Conservation (phyloP, 2,888 invertebrate genomes). For the Philhelius pedissequus region DNA sequence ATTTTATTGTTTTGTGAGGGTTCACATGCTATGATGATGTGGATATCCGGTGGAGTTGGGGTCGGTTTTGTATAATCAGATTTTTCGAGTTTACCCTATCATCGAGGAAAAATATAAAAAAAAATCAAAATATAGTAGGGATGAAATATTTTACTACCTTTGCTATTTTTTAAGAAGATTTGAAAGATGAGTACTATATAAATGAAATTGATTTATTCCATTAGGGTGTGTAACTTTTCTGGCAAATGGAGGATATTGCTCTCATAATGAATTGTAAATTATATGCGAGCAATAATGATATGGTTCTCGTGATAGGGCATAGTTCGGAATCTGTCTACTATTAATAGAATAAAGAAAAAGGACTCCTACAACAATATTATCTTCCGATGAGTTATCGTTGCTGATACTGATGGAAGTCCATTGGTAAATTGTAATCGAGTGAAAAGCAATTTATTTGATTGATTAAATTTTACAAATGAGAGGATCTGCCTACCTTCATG, state of each 20-base stretch:
- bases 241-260: background rate
- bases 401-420: background rate
- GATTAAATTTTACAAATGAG: background rate
- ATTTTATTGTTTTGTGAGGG: conserved; percentile 43
- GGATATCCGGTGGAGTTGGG: background rate
- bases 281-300: conserved; percentile 49
- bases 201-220: conserved; percentile 39
- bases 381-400: background rate
- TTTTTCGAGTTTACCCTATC: background rate
- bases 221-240: background rate
- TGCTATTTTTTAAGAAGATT: background rate
- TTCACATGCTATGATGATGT: conserved; percentile 9
- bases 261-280: conserved; percentile 48
- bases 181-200: conserved; percentile 7
- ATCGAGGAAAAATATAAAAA: background rate
- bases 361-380: background rate
- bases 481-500: no score
- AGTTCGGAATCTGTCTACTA: no score
- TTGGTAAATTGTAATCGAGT: conserved; percentile 41
- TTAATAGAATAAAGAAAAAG: background rate
- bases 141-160: background rate
- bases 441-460: conserved; percentile 49
- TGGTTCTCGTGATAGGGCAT: background rate
- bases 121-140: background rate
- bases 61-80: conserved; percentile 34